A percentile compares a stretch with the other conserved stretches of the same genome.
phyloP scores from a whole-genome alignment of 2,888 invertebrate genomes.

The Caenorhabditis afra region DNA sequence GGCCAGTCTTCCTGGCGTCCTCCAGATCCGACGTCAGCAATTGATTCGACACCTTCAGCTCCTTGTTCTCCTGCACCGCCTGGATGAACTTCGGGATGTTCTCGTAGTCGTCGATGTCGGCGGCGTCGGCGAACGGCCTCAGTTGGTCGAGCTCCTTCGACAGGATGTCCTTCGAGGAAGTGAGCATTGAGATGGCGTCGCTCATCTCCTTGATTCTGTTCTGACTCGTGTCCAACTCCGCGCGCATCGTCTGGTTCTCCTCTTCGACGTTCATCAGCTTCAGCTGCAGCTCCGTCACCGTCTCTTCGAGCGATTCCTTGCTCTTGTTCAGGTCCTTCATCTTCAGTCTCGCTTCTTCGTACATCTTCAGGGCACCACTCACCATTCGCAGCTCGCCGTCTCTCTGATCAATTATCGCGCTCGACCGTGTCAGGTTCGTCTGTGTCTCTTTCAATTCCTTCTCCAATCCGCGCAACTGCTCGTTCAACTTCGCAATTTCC shows the following conservation, averaged over 20 bases:
- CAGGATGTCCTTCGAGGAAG: constrained; percentile 54
- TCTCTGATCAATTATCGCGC: constrained; percentile 52
- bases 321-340: constrained; percentile 29
- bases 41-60: constrained; percentile 37
- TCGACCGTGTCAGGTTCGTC: constrained; percentile 41
- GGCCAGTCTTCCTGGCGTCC: constrained; percentile 43
- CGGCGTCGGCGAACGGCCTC: constrained; percentile 64
- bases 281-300: constrained; percentile 41
- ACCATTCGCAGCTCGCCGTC: constrained; percentile 68
- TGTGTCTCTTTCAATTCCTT: constrained; percentile 45
- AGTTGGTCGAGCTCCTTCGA: constrained; percentile 62
- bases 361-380: constrained; percentile 61
- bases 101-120: constrained; percentile 53
- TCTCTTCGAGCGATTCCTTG: constrained; percentile 26
- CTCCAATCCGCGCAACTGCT: constrained; percentile 43
- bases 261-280: constrained; percentile 45
- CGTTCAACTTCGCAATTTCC: constrained; percentile 66
- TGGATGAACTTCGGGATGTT: constrained; percentile 54
- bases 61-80: constrained; percentile 44
- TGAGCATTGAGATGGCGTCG: constrained; percentile 43
- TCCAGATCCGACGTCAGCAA: constrained; percentile 34
- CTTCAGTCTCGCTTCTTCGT: constrained; percentile 62
- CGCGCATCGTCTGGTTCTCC: constrained; percentile 55
- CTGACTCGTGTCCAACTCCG: constrained; percentile 43
- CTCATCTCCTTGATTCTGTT: constrained; percentile 58